Percentiles rank a stretch among this genome's conserved stretches.
These are phyloP conservation scores for Chrysocyon brachyurus DNA, from an alignment of 2,797 vertebrate genomes.

Conservation along the genomic window DNA sequence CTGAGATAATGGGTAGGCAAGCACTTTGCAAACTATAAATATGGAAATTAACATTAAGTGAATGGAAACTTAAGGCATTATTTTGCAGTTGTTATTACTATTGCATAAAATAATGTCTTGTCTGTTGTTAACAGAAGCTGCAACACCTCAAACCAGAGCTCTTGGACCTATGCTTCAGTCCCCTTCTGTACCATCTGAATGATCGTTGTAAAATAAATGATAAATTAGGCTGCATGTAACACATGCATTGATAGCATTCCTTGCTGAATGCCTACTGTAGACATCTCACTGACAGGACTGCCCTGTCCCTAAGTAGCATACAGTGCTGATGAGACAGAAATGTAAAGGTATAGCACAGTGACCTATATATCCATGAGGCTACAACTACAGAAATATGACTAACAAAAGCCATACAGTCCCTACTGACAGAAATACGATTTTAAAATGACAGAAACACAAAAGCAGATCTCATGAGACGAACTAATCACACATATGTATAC, in stretches of 20 bases:
- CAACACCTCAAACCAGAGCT: neutral
- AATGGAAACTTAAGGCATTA: neutral
- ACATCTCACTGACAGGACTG: neutral
- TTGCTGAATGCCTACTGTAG: neutral
- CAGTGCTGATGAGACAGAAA: neutral
- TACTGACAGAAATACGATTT: neutral
- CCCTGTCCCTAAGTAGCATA: neutral
- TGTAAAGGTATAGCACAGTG: neutral
- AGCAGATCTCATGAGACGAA: neutral
- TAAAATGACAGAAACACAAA: neutral
- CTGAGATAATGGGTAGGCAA: neutral
- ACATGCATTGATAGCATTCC: neutral
- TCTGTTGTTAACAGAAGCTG: conserved; percentile 2
- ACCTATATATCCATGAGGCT: neutral
- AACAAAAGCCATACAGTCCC: neutral
- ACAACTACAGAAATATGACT: neutral
- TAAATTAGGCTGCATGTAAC: neutral
- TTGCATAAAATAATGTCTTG: neutral
- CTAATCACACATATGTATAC: neutral
- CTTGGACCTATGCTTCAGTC: neutral
- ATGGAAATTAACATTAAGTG: neutral
- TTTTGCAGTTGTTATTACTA: neutral
- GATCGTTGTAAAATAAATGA: neutral
- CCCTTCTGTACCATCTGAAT: neutral
- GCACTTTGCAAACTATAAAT: neutral